Percentiles rank a stretch among this genome's conserved stretches.
These are phyloP conservation scores for Mola mola DNA, from an alignment of 2,113 vertebrate species.

Conservation along the genomic window DNA sequence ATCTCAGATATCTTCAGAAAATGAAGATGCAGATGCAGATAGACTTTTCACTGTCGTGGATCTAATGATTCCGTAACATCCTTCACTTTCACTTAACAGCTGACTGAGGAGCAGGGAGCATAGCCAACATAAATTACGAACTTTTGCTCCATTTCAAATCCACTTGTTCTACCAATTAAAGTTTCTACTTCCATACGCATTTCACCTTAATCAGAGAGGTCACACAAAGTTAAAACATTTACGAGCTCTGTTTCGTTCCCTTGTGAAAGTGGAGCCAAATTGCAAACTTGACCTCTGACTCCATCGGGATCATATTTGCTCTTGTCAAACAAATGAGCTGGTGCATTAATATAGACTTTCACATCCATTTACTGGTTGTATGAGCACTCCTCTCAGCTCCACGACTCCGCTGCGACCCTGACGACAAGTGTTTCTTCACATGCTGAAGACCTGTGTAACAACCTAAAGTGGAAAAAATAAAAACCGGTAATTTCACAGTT, in stretches of 20 bases:
- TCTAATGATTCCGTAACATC: too few species aligned
- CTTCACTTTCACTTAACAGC: neutral
- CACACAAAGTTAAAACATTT: slow-evolving; percentile 27
- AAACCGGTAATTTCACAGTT: slow-evolving; percentile 2
- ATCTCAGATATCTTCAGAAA: too few species aligned
- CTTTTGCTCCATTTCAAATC: slow-evolving; percentile 9
- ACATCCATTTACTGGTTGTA: slow-evolving; percentile 24
- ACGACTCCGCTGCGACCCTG: neutral
- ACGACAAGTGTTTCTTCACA: slow-evolving; percentile 8
- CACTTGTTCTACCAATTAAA: slow-evolving; percentile 3
- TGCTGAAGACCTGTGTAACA: neutral
- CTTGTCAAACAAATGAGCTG: slow-evolving; percentile 41
- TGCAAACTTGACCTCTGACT: slow-evolving; percentile 41
- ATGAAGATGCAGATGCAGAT: too few species aligned
- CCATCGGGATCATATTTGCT: slow-evolving; percentile 32
- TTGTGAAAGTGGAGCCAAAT: slow-evolving; percentile 38
- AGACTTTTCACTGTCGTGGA: too few species aligned
- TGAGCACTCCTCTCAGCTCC: slow-evolving; percentile 31
- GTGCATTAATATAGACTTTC: slow-evolving; percentile 31
- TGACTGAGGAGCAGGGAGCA: neutral
- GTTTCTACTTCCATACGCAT: slow-evolving; percentile 5
- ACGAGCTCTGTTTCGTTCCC: slow-evolving; percentile 27
- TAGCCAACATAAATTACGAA: neutral
- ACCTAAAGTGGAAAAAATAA: slow-evolving; percentile 1
- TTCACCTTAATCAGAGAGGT: slow-evolving; percentile 34